phyloP scores from a whole-genome alignment of 2,797 vertebrate species.

The Channallabes apus region DNA sequence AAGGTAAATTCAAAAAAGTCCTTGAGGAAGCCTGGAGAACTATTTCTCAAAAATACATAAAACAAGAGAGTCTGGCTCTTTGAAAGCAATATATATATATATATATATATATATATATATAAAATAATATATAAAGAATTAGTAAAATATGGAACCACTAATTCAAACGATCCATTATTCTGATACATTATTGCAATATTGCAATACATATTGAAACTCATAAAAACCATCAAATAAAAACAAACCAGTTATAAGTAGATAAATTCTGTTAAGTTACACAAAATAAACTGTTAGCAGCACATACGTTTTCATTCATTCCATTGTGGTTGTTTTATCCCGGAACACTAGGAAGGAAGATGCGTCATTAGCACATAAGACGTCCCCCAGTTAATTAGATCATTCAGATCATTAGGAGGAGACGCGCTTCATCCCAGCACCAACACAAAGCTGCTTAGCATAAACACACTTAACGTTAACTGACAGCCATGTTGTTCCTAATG shows the following conservation, averaged over 20 bases:
- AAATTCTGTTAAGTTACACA: neutral
- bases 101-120: too few species aligned
- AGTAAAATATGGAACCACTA: too few species aligned
- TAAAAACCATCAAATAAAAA: neutral
- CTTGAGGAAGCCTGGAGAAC: too few species aligned
- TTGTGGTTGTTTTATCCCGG: neutral
- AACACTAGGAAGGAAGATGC: neutral
- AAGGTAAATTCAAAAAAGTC: too few species aligned
- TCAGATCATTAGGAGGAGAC: constrained; percentile 11
- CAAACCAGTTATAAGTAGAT: neutral
- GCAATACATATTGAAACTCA: neutral
- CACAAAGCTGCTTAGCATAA: neutral
- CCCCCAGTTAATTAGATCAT: constrained; percentile 27
- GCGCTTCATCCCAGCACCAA: neutral
- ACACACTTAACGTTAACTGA: neutral
- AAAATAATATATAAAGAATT: too few species aligned
- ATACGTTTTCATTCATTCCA: neutral
- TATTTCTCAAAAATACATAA: too few species aligned
- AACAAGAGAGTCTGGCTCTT: too few species aligned
- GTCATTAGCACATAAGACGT: neutral
- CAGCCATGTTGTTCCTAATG: neutral
- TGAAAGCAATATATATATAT: too few species aligned
- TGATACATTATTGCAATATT: neutral
- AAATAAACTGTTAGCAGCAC: too few species aligned
- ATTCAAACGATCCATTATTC: neutral